phyloP scores from a whole-genome alignment of 1,140 invertebrate genomes.

The Drosophila oshimai region DNA sequence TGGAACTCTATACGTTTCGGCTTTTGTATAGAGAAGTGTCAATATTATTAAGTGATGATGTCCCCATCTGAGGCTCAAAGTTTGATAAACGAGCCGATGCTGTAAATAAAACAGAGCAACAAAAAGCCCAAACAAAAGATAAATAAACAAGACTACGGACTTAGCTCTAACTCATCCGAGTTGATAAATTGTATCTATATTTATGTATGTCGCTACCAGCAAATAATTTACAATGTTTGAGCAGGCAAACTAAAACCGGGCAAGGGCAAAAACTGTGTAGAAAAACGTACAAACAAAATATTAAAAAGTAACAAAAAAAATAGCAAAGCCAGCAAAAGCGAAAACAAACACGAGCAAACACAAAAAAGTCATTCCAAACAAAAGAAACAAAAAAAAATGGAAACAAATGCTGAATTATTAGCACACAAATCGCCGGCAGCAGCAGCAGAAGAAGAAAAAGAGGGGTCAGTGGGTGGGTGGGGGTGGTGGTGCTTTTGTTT shows the following conservation, averaged over 20 bases:
- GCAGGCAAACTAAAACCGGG: constrained; percentile 55
- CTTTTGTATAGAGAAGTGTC: constrained; percentile 56
- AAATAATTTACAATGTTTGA: constrained; percentile 66
- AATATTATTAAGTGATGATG: constrained; percentile 80
- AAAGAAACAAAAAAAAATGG: constrained; percentile 20
- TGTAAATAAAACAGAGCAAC: constrained; percentile 38
- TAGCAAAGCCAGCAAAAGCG: constrained; percentile 24
- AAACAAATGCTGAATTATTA: constrained; percentile 79
- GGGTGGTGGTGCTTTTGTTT: constrained; percentile 32
- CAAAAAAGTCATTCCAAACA: constrained; percentile 24
- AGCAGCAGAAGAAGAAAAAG: neutral
- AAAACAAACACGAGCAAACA: constrained; percentile 23
- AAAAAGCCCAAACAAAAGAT: constrained; percentile 28
- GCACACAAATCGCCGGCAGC: constrained; percentile 58
- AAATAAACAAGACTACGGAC: constrained; percentile 29
- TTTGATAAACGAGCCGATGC: constrained; percentile 67
- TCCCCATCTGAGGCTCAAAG: constrained; percentile 46
- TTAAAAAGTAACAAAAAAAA: constrained; percentile 17
- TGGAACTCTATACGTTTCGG: constrained; percentile 17
- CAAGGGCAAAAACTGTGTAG: constrained; percentile 55
- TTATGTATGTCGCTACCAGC: constrained; percentile 68
- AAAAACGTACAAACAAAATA: constrained; percentile 42
- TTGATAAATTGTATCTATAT: constrained; percentile 76
- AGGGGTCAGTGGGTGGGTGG: constrained; percentile 11
- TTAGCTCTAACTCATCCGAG: constrained; percentile 55